These are phyloP conservation scores for Xylota sylvarum DNA, from an alignment of 2,888 invertebrate species.

Conservation along the genomic window DNA sequence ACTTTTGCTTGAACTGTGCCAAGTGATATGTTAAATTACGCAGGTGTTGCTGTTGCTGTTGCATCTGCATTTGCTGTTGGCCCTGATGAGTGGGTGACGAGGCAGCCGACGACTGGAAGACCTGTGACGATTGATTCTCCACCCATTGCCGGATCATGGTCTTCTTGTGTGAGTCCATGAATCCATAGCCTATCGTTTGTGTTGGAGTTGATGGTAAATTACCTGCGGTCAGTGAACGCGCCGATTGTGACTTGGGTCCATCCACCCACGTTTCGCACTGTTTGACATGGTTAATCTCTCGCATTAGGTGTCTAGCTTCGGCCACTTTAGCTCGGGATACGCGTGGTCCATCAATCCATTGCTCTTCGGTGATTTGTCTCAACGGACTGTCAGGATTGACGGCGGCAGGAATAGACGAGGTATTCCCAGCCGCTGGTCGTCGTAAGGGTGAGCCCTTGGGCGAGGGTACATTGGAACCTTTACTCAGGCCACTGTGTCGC, in stretches of 20 bases:
- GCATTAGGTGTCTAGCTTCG: slow-evolving; percentile 92
- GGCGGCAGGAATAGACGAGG: slow-evolving; percentile 79
- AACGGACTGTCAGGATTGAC: slow-evolving; percentile 84
- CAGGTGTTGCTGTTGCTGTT: slow-evolving; percentile 84
- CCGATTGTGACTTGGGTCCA: slow-evolving; percentile 91
- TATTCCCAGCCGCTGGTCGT: slow-evolving; percentile 80
- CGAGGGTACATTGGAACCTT: slow-evolving; percentile 85
- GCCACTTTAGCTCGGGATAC: slow-evolving; percentile 93
- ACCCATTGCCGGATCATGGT: slow-evolving; percentile 97
- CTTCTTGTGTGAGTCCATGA: slow-evolving; percentile 96
- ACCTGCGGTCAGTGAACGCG: slow-evolving; percentile 85
- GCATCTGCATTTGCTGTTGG: slow-evolving; percentile 78
- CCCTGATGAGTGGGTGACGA: slow-evolving; percentile 84
- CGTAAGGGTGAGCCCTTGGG: slow-evolving; percentile 87
- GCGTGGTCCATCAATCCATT: slow-evolving; percentile 98
- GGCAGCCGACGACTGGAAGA: slow-evolving; percentile 87
- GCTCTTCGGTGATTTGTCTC: slow-evolving; percentile 90
- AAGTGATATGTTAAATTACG: slow-evolving; percentile 86
- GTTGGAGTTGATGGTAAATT: slow-evolving; percentile 81
- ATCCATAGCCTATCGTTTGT: slow-evolving; percentile 89
- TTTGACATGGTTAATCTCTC: slow-evolving; percentile 90
- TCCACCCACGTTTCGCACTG: slow-evolving; percentile 98
- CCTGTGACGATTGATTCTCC: slow-evolving; percentile 94
- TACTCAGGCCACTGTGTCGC: slow-evolving; percentile 80
- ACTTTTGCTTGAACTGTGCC: slow-evolving; percentile 87